Evolutionary conservation across 2,113 vertebrate genomes (phyloP).

Genomic region (Silurus asotus): DNA sequence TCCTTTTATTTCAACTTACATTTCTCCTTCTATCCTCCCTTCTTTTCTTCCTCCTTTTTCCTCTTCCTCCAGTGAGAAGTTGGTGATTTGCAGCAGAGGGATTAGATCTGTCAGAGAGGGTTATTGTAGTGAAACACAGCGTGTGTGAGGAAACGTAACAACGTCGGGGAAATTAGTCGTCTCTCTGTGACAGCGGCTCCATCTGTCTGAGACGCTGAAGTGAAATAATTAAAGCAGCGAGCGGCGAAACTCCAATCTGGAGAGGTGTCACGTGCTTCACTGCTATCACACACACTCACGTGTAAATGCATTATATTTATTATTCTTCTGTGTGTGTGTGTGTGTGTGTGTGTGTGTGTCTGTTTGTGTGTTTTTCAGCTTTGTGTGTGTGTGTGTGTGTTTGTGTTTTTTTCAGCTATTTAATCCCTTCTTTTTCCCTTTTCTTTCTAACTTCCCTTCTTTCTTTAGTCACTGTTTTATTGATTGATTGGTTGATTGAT

Average conservation of each 20-base stretch:
- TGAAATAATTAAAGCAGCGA: constrained; percentile 12
- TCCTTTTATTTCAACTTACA: too few species aligned
- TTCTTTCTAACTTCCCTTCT: neutral
- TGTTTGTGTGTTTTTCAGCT: neutral
- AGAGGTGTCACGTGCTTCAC: neutral
- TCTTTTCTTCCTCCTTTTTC: neutral
- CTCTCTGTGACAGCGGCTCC: constrained; percentile 17
- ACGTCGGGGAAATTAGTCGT: constrained; percentile 15
- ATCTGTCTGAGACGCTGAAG: constrained; percentile 16
- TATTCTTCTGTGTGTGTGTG: neutral
- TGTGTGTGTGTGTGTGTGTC: neutral
- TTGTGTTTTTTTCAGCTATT: neutral
- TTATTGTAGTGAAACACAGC: constrained; percentile 19
- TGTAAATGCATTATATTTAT: neutral
- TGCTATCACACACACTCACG: neutral
- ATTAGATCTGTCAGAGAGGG: constrained; percentile 19
- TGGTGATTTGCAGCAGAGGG: neutral
- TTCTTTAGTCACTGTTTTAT: neutral
- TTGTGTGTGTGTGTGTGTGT: neutral
- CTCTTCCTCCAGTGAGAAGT: neutral
- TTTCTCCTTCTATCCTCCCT: neutral
- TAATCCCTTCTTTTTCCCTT: neutral
- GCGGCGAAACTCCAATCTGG: constrained; percentile 6
- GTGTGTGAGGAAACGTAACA: constrained; percentile 16
- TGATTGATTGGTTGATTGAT: neutral